Evolutionary conservation across 2,113 vertebrate species (phyloP).

Genomic region (Isichthys henryi): DNA sequence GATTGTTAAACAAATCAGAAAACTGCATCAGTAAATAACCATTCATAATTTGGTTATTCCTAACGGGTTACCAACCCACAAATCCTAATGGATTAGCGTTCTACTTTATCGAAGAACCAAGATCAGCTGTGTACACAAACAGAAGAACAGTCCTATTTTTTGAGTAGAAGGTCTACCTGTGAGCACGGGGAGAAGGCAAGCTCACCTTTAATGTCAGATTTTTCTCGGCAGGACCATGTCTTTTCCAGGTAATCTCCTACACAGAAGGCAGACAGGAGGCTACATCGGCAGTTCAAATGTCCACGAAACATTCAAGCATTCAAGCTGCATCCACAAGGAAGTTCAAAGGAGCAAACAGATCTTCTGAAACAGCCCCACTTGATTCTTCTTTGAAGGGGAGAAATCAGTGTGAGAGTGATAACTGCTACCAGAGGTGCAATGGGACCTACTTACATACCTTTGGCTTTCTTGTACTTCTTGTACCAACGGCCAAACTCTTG

Average conservation of each 20-base stretch:
- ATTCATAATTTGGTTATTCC: not conserved
- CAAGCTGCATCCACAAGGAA: not conserved
- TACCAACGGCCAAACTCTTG: slow-evolving; percentile 95
- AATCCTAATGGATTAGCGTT: not conserved
- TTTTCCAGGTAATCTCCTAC: slow-evolving; percentile 49
- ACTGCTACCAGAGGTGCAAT: not conserved
- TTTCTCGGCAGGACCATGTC: slow-evolving; percentile 45
- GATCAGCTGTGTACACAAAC: not conserved
- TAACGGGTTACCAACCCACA: not conserved
- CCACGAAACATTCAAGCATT: not conserved
- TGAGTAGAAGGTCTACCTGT: not conserved
- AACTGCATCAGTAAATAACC: not conserved
- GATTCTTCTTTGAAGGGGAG: not conserved
- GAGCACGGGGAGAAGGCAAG: too few relatives aligned
- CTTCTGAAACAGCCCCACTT: not conserved
- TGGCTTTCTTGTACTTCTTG: slow-evolving; percentile 88
- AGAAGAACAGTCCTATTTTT: not conserved
- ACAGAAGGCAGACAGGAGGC: not conserved
- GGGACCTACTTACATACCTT: slow-evolving; percentile 60
- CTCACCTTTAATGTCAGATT: slow-evolving; percentile 49
- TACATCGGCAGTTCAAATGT: not conserved
- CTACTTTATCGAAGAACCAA: not conserved
- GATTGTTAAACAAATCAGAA: not conserved
- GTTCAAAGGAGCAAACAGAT: not conserved
- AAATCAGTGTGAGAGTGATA: not conserved